Percentiles rank a stretch among this genome's conserved stretches.
Conservation (phyloP, 30 jellyfish, hydroid and myxozoan genomes). For the Aurelia sp. region DNA sequence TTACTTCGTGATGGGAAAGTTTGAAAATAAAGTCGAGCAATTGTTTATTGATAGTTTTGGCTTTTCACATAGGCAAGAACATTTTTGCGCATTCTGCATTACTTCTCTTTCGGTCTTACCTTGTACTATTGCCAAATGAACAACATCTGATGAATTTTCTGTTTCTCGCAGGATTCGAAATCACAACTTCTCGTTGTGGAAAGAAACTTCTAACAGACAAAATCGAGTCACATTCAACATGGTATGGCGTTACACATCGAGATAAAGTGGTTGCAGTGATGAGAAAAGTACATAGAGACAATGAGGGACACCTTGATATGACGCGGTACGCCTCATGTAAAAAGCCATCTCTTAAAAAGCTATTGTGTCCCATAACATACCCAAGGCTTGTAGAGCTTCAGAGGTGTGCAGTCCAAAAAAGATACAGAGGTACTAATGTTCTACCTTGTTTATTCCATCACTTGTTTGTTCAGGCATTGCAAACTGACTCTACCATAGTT, state of each 20-base stretch:
- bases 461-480: conserved; percentile 19
- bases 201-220: conserved; percentile 56
- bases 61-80: too few relatives aligned
- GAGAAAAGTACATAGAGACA: conserved; percentile 63
- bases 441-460: conserved; percentile 31
- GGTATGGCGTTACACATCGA: conserved; percentile 71
- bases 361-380: background rate
- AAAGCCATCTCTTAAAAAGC: conserved; percentile 41
- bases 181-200: conserved; percentile 48
- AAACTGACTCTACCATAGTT: conserved; percentile 4
- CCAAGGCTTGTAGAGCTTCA: conserved; percentile 60
- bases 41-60: too few relatives aligned
- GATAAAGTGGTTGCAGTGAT: conserved; percentile 64
- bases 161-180: conserved; percentile 54
- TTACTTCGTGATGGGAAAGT: too few relatives aligned
- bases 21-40: too few relatives aligned
- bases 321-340: conserved; percentile 73
- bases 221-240: conserved; percentile 61
- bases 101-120: too few relatives aligned
- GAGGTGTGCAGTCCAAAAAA: conserved; percentile 59
- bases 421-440: conserved; percentile 59
- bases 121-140: too few relatives aligned
- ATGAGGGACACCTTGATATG: conserved; percentile 68
- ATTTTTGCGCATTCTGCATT: too few relatives aligned
- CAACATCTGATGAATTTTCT: too few relatives aligned